Conservation (phyloP, 2,113 vertebrate species). For the Arizona elegans region DNA sequence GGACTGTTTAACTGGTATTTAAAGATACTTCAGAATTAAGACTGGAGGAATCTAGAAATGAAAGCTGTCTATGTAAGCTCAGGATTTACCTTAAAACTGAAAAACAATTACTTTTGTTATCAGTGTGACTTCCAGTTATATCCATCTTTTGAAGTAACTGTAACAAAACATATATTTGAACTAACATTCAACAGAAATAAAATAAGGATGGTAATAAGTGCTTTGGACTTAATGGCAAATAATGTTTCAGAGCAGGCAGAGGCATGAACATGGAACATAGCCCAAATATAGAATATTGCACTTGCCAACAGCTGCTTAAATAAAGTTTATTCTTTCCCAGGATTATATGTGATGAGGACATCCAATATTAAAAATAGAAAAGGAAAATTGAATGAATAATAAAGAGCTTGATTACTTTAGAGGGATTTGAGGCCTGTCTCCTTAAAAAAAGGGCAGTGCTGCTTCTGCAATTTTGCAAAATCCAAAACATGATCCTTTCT, state of each 20-base stretch:
- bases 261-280: neutral
- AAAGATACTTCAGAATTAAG: slow-evolving; percentile 21
- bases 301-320: neutral
- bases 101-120: neutral
- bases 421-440: neutral
- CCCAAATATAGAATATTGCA: neutral
- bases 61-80: neutral
- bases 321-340: neutral
- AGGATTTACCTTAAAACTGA: neutral
- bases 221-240: neutral
- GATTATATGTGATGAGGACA: neutral
- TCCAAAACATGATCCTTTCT: neutral
- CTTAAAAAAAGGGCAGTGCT: neutral
- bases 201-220: neutral
- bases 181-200: neutral
- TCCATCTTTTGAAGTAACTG: slow-evolving; percentile 24
- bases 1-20: neutral
- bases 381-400: neutral
- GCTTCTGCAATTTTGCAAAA: neutral
- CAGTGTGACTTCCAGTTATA: slow-evolving; percentile 11
- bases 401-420: neutral
- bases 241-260: neutral
- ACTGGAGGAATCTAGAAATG: slow-evolving; percentile 12
- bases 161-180: neutral
- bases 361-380: neutral